Conservation (phyloP, 2,797 vertebrate genomes). For the Choloepus didactylus region DNA sequence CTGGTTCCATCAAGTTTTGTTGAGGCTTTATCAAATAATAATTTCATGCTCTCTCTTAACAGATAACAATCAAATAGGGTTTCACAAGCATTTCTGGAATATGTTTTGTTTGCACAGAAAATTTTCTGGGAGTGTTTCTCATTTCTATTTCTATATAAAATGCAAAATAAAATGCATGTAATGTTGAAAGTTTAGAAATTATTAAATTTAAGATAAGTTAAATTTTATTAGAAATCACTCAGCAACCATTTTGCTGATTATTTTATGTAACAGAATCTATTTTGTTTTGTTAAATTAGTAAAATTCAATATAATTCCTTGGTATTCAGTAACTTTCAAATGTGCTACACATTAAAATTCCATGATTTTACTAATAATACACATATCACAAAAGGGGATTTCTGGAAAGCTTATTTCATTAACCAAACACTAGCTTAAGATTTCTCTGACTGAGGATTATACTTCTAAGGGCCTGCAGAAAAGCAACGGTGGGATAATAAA, state of each 20-base stretch:
- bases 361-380: neutral
- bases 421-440: neutral
- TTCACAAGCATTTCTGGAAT: conserved; percentile 19
- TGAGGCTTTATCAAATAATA: conserved; percentile 66
- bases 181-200: neutral
- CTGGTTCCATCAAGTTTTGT: conserved; percentile 75
- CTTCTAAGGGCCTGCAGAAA: neutral
- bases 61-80: conserved; percentile 63
- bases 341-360: conserved; percentile 47
- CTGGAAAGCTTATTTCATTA: neutral
- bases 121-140: conserved; percentile 25
- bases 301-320: neutral
- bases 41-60: conserved; percentile 58
- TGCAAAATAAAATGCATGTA: conserved; percentile 43
- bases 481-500: neutral
- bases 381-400: neutral
- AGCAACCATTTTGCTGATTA: neutral
- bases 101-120: conserved; percentile 60
- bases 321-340: neutral
- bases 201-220: conserved; percentile 30
- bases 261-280: neutral
- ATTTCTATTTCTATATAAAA: conserved; percentile 64
- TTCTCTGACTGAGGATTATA: neutral
- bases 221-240: conserved; percentile 3
- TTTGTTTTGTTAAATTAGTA: conserved; percentile 16